These are phyloP conservation scores for Pyralis farinalis DNA, from an alignment of 2,888 invertebrate genomes.

Conservation along the genomic window DNA sequence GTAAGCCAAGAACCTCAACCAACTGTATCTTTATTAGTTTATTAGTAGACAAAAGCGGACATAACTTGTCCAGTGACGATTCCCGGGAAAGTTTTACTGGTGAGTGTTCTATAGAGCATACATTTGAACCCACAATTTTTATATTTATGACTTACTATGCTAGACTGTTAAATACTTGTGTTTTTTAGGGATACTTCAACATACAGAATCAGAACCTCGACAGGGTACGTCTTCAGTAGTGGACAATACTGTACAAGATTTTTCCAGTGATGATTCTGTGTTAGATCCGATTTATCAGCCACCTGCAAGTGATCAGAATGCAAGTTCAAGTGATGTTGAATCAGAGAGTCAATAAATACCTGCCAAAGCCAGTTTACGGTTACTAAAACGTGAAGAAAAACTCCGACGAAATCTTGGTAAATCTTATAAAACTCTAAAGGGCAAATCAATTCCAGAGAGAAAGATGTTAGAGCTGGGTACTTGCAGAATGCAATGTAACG, in stretches of 20 bases:
- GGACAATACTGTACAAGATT: conserved; percentile 5
- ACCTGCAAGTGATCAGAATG: too few species aligned
- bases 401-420: conserved; percentile 5
- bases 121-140: conserved; percentile 1
- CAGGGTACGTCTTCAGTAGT: conserved; percentile 5
- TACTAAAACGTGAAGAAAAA: conserved; percentile 2
- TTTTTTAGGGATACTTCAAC: conserved; percentile 1
- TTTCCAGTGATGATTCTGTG: conserved; percentile 11
- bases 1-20: conserved; percentile 4
- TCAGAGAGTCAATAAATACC: conserved; percentile 2
- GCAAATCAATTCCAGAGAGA: too few species aligned
- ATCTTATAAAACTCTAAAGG: conserved; percentile 5
- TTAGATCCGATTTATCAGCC: too few species aligned
- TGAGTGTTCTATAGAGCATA: conserved; percentile 4
- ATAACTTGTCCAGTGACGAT: conserved; percentile 2
- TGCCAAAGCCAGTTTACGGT: conserved; percentile 1
- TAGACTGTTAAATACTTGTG: conserved; percentile 4
- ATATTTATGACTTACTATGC: conserved; percentile 3
- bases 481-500: too few species aligned
- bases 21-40: conserved; percentile 4
- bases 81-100: conserved; percentile 2
- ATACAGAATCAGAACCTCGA: conserved; percentile 2
- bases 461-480: too few species aligned
- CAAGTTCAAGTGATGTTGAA: conserved; percentile 7
- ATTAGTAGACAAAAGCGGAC: conserved; percentile 4